These are phyloP conservation scores for Carapus acus DNA, from an alignment of 2,797 vertebrate species.

Conservation along the genomic window DNA sequence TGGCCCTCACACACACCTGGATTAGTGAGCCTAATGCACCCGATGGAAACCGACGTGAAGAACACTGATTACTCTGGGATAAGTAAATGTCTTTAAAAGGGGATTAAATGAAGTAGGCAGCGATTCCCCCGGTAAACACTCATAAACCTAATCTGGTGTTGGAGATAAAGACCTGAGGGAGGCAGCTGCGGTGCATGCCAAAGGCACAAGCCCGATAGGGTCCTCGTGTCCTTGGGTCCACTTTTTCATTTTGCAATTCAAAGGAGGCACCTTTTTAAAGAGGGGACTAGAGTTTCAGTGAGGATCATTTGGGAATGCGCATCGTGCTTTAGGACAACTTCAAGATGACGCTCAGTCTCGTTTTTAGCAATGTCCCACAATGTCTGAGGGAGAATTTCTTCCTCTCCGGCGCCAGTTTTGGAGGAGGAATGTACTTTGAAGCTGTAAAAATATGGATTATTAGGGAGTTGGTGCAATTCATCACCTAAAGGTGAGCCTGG, in stretches of 20 bases:
- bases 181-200: too few species aligned
- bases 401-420: background rate
- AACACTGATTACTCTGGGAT: constrained; percentile 40
- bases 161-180: constrained; percentile 30
- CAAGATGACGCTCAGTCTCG: too few species aligned
- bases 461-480: constrained; percentile 30
- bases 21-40: constrained; percentile 36
- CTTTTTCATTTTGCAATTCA: too few species aligned
- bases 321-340: too few species aligned
- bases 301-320: too few species aligned
- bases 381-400: background rate
- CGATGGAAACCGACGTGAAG: constrained; percentile 10
- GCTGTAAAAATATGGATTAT: constrained; percentile 9
- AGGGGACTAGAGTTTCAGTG: too few species aligned
- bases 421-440: constrained; percentile 4
- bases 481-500: constrained; percentile 44
- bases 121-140: constrained; percentile 40
- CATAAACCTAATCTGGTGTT: constrained; percentile 55
- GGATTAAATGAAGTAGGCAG: constrained; percentile 59
- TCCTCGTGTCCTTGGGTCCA: too few species aligned
- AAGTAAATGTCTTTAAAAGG: constrained; percentile 46
- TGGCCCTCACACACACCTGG: constrained; percentile 24
- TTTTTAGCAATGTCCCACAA: too few species aligned
- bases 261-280: too few species aligned
- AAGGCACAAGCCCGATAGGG: too few species aligned